Evolutionary conservation across 2,888 invertebrate species (phyloP).

Genomic region (Acronicta leporina): DNA sequence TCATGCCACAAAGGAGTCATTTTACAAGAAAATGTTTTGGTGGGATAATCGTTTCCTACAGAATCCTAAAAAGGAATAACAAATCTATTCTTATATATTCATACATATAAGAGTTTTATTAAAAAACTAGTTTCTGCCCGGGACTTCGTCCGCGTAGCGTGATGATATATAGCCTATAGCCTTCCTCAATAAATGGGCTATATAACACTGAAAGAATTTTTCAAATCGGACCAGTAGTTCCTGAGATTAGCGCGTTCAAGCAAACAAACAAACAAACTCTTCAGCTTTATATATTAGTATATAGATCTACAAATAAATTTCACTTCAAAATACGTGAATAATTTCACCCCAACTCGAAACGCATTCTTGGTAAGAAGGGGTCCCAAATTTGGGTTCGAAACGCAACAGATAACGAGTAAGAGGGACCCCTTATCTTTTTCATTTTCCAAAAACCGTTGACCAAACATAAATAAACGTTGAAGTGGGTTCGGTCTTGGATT

Average conservation of each 20-base stretch:
- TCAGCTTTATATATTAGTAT: no score
- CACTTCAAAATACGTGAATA: conserved; percentile 35
- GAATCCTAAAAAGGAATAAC: not conserved
- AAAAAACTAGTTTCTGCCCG: no score
- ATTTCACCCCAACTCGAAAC: conserved; percentile 48
- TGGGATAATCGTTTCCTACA: not conserved
- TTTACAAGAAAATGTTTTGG: no score
- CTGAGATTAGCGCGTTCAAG: no score
- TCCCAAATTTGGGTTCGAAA: conserved; percentile 37
- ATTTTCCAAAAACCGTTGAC: conserved; percentile 78
- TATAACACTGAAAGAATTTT: no score
- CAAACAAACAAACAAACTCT: no score
- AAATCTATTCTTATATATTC: not conserved
- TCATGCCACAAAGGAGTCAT: no score
- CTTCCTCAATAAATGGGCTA: no score
- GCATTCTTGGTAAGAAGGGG: conserved; percentile 42
- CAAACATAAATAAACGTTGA: conserved; percentile 84
- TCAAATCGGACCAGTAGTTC: no score
- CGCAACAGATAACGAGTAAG: conserved; percentile 58
- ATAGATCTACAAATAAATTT: conserved; percentile 7
- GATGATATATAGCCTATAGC: no score
- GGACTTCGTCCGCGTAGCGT: no score
- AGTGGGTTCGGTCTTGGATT: conserved; percentile 68
- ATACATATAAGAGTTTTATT: no score
- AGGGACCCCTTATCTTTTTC: conserved; percentile 74